Base-by-base conservation (phyloP, 1,140 invertebrate genomes). In the Diploscapter pachys region DNA sequence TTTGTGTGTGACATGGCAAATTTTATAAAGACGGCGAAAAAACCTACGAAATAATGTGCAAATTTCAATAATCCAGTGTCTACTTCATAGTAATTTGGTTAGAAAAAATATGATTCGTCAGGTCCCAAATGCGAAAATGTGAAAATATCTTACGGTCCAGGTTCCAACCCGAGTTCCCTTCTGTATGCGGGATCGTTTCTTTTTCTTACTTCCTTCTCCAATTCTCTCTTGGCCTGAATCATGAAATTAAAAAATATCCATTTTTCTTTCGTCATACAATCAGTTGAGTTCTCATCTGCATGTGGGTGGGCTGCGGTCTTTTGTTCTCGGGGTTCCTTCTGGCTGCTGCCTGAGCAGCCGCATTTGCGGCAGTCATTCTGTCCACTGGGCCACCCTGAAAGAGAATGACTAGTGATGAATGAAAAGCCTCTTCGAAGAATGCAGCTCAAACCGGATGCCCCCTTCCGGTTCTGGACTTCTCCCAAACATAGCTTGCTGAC, bases 341-440 rank as follows among this genome's bases (percentile, higher is more conserved):
- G 50, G 73, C n/a, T 5, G 78, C 78, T 11, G 78, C 78, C 59
- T 74, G 51, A 1, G 75, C 75, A 48, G 74, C 74, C 9, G 63
- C 62, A 63, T 77, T 76, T 50, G 74, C 31, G 56, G 63, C 72
- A 9, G 73, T 67, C 3, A 64, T 49, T 50, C 72, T 4, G 11
- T 74, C 67, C 11, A 69, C 50, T 66, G 31, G 51, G 11, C 54
- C 69, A 2, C 71, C 69, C 71, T 76, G 62, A 70, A 69, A 31
- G n/a, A n/a, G n/a, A n/a, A n/a, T n/a, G n/a, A n/a, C n/a, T n/a
- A n/a, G n/a, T n/a, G n/a, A n/a, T n/a, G n/a, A n/a, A n/a, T n/a
- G n/a, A n/a, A 48, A 63, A 31, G 50, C 13, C 49, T 56, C 67
- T 69, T 11, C 49, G 13, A 62, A 69, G 13, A n/a, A n/a, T n/a